Conservation (phyloP, 2,113 vertebrate species). For the Arenaria interpres region DNA sequence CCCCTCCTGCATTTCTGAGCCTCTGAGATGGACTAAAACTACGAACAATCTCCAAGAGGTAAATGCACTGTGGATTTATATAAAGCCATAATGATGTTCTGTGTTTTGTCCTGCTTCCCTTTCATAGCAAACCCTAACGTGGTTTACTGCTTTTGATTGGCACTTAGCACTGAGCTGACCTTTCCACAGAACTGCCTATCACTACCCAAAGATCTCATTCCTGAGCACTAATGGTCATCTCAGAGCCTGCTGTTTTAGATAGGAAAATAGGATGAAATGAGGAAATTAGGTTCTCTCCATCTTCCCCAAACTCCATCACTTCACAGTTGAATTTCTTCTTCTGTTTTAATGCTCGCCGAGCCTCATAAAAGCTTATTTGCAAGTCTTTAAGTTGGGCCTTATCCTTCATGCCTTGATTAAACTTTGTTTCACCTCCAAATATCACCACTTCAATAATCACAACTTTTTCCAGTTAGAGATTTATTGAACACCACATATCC, state of each 20-base stretch:
- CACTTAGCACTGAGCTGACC: not conserved
- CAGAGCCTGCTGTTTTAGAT: not conserved
- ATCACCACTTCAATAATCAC: not conserved
- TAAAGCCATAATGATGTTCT: not conserved
- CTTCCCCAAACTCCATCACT: not conserved
- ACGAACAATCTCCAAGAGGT: not conserved
- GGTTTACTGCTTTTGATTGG: constrained; percentile 5
- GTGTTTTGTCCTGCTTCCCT: not conserved
- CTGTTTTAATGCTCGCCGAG: not conserved
- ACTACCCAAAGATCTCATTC: not conserved
- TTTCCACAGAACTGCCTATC: not conserved
- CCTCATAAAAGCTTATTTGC: not conserved
- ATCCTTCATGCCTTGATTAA: not conserved
- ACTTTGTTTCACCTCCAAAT: not conserved
- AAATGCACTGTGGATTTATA: not conserved
- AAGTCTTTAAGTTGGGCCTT: not conserved
- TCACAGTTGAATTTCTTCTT: not conserved
- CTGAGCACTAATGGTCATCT: not conserved
- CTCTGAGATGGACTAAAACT: not conserved
- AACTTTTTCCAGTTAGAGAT: not conserved
- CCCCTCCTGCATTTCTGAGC: not conserved
- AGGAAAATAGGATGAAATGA: not conserved
- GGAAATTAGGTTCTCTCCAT: not conserved
- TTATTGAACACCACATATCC: not conserved
- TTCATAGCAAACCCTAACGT: not conserved